Base-by-base conservation (phyloP, 2,113 vertebrate genomes). In the Polypterus bichir region DNA sequence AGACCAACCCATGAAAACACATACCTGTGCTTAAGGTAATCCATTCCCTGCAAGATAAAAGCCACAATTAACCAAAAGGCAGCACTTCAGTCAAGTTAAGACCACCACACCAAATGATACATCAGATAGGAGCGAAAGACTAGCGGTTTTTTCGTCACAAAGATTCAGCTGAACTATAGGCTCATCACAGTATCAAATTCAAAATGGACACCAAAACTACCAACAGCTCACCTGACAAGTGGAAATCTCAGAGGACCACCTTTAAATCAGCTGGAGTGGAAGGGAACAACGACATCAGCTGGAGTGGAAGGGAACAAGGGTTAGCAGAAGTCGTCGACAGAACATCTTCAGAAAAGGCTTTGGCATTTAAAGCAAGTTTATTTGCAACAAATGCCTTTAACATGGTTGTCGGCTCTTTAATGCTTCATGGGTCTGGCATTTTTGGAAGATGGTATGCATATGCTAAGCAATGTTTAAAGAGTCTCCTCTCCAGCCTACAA, bases 331-430 rank as follows among this genome's bases (percentile, higher is more conserved):
- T 7, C 9, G 10, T 7, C 9, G 7, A 6, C 9, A 2, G 27
- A 59, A 53, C 6, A 46, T 45, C 7, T 11, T 9, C 3, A 49
- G 5, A 10, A 3, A 48, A 9, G 5, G 44, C 51, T 9, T 9
- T 5, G 3, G 9, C 1, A 7, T 67, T 1, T 0, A 59, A 57
- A 1, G 27, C 27, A 27, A 7, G 5, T 3, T 64, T 64, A 52
- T 59, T 9, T 57, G 45, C 79, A 83, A 63, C 2, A 59, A 60
- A 7, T 70, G 70, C n/a, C n/a, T n/a, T n/a, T n/a, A n/a, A n/a
- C n/a, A n/a, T n/a, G n/a, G n/a, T n/a, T n/a, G 11, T 1, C 0
- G 7, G 8, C n/a, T 44, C 8, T 9, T 7, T 3, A 6, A 52
- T 49, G 11, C 6, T 45, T 53, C 60, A 53, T 6, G 65, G 57